Conservation (phyloP, 2,113 vertebrate species). For the Caretta caretta region DNA sequence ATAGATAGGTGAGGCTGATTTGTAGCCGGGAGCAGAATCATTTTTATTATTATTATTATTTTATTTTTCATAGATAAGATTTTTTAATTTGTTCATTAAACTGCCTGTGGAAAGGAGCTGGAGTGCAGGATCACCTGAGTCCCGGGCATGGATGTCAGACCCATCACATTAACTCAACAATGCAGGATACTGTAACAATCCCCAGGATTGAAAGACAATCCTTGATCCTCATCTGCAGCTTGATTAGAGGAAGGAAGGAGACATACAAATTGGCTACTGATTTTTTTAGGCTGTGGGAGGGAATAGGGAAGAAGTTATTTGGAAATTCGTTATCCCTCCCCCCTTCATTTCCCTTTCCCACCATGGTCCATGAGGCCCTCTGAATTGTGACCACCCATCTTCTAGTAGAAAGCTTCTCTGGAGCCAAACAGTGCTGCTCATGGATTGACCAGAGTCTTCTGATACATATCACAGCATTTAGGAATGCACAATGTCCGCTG, state of each 20-base stretch:
- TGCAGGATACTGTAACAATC: neutral
- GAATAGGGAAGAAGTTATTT: neutral
- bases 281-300: neutral
- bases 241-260: neutral
- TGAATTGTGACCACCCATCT: neutral
- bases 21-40: neutral
- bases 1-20: neutral
- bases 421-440: neutral
- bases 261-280: neutral
- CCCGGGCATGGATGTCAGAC: neutral
- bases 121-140: neutral
- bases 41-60: neutral
- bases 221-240: neutral
- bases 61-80: neutral
- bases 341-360: neutral
- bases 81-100: neutral
- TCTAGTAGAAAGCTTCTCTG: neutral
- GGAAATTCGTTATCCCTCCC: neutral
- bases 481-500: slow-evolving; percentile 21
- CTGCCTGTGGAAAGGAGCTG: neutral
- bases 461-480: slow-evolving; percentile 36
- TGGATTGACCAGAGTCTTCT: neutral
- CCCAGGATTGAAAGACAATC: neutral
- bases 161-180: neutral
- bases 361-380: neutral